Evolutionary conservation across 2,113 vertebrate genomes (phyloP), one percentile per base, ranked within the genome.

Genomic region (Cheirogaleus medius): DNA sequence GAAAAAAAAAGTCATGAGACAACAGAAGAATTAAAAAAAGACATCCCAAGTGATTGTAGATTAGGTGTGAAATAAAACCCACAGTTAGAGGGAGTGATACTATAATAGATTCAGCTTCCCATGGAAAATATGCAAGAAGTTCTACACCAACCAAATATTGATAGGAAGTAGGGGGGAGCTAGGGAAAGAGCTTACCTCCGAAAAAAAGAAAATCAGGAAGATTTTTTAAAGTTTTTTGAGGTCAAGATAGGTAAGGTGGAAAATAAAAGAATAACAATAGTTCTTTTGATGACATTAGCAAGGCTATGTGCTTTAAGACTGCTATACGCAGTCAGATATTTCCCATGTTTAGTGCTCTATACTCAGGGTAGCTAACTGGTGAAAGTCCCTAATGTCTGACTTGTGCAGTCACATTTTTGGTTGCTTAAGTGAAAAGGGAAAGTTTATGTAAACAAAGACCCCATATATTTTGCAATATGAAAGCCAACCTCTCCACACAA

Each of bases 1-100:
- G 78, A 39, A 96, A 10, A 98, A 77, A 95, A 4, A 98, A 68
- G 94, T 83, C 44, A 95, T 90, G 86, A 97, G 87, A 96, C 76
- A 78, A 95, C 4, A 82, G 27, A 97, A 93, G 42, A 87, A 87
- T 91, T 27, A 27, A 63, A 69, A 29, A 91, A 96, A 74, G 64
- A 73, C 82, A 83, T 63, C 52, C 64, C 23, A 85, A 89, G 69
- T 63, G 23, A 87, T 10, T 58, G 3, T 49, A 87, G 73, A 64
- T 58, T 54, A 93, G 11, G 39, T 66, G n/a, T 80, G n/a, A 94
- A 80, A 73, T 37, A 91, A 91, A 94, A 84, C 29, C 63, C 78
- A 80, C 29, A 87, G 6, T 13, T 23, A 68, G 39, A 73, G 20
- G 34, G 21, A 81, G 13, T 7, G 39, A 74, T 7, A 86, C 8